Base-by-base conservation (phyloP, 2,113 vertebrate genomes). In the Tringa solitaria region DNA sequence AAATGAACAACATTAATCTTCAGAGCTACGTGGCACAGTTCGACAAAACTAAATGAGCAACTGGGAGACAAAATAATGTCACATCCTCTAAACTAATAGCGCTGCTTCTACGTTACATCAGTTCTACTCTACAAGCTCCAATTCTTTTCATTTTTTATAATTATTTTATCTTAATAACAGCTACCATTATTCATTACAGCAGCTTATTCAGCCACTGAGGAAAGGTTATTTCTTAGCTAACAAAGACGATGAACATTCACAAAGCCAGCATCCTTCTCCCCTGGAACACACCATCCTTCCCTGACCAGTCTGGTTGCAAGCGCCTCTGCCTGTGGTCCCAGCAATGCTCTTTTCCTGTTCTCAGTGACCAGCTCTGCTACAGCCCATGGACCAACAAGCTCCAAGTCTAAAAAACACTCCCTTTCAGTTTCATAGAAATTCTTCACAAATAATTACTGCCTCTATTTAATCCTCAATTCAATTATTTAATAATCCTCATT, bases 1-100 rank as follows among this genome's bases (percentile, higher is more conserved):
- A 97, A 95, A 95, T 86, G 85, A 91, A 85, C 32, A 91, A 46
- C 87, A 91, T 96, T 93, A 90, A 95, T 95, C 93, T 90, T 93
- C 90, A 84, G 79, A 69, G 64, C 50, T 78, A 91, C 8, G 67
- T 4, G 23, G 60, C 60, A 94, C 12, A 67, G 76, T 33, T 70
- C 7, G 7, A 77, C 70, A 84, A 90, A 94, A 85, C 56, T 59
- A 92, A 95, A 90, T 48, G 82, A 95, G 77, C 24, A 3, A 77
- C 53, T 5, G 4, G 35, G 68, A 88, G 64, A 33, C 41, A 94
- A 93, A 96, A 84, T 10, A 91, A 88, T 20, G 3, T 20, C 74
- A 43, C 27, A 51, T 11, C 64, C 41, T 54, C 68, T 54, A 84
- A 88, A 84, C 56, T 78, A 90, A 64, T 12, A 53, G 69, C 26